Evolutionary conservation across 1,140 invertebrate species (phyloP), one percentile per base, ranked within the genome.

Genomic region (Calephelis virginiensis): DNA sequence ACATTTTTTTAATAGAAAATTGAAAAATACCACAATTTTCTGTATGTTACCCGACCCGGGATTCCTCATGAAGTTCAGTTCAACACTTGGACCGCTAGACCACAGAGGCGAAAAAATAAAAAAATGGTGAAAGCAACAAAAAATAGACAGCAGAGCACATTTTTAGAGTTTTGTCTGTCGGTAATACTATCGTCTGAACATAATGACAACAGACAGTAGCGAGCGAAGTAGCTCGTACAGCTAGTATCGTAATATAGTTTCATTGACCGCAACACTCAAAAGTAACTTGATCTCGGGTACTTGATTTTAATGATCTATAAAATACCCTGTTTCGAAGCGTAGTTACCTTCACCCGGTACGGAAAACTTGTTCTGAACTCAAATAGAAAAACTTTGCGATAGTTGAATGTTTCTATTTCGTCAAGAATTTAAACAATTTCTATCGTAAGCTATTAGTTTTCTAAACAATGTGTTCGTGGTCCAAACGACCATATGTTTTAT

Each of bases 331-430:
- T 37, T 59, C 37, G 53, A 59, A 59, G 53, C 17, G 53, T 17
- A 59, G 53, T 38, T 59, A 59, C 38, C 53, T 59, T 59, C 53
- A 59, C 28, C 28, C 53, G 28, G 53, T 37, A 37, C 38, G 11
- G 50, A 59, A 59, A 59, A 59, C 53, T 59, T 59, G 11, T 37
- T 12, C 53, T 17, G 37, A 38, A 28, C 37, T 28, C 53, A 59
- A 59, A 59, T 59, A 59, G 53, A 56, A 56, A 56, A 56, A 56
- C 53, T 56, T 56, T 56, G 11, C 53, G 53, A 17, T 28, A 56
- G 53, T 56, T 56, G 8, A 37, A 56, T 10, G 53, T 56, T 56
- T 37, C 53, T 28, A 37, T 28, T 56, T 14, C 17, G 28, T 56
- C 53, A 7, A 56, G 53, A 56, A 56, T 28, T 56, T 56, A 9